phyloP scores from a whole-genome alignment of 2,888 invertebrate genomes.

The Andrena bicolor region DNA sequence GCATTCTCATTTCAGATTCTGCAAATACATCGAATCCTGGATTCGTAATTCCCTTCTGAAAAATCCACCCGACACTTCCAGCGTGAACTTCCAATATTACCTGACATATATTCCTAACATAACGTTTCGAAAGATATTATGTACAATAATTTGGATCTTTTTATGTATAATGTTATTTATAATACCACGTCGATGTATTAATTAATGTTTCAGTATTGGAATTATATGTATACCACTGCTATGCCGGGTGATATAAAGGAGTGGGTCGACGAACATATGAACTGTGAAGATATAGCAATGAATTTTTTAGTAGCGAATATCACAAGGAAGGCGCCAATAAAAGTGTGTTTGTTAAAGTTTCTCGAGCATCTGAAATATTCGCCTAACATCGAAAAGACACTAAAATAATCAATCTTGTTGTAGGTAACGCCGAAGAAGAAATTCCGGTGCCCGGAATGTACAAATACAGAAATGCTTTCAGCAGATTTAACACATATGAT shows the following conservation, averaged over 20 bases:
- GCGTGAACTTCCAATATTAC: slow-evolving; percentile 3
- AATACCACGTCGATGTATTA: slow-evolving; percentile 15
- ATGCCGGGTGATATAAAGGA: slow-evolving; percentile 94
- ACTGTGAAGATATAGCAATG: slow-evolving; percentile 99
- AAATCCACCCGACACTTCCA: slow-evolving; percentile 30
- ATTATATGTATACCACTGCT: slow-evolving; percentile 95
- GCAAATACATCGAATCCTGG: slow-evolving; percentile 13
- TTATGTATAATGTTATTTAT: neutral
- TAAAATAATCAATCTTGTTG: slow-evolving; percentile 44
- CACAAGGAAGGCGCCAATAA: slow-evolving; percentile 97
- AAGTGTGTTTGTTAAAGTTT: slow-evolving; percentile 86
- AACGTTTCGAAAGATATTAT: slow-evolving; percentile 13
- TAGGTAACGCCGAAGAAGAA: slow-evolving; percentile 97
- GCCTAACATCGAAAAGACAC: neutral
- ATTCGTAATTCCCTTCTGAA: slow-evolving; percentile 20
- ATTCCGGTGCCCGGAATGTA: slow-evolving; percentile 98
- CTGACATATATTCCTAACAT: slow-evolving; percentile 9
- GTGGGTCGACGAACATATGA: slow-evolving; percentile 98
- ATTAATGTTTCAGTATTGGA: slow-evolving; percentile 90
- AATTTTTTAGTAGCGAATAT: slow-evolving; percentile 97
- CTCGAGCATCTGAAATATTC: slow-evolving; percentile 13
- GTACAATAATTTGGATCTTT: slow-evolving; percentile 37
- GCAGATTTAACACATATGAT: slow-evolving; percentile 97
- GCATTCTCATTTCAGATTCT: slow-evolving; percentile 47
- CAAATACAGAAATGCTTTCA: slow-evolving; percentile 96